These are phyloP conservation scores for Macropis europaea DNA, from an alignment of 2,888 invertebrate species.

Conservation along the genomic window DNA sequence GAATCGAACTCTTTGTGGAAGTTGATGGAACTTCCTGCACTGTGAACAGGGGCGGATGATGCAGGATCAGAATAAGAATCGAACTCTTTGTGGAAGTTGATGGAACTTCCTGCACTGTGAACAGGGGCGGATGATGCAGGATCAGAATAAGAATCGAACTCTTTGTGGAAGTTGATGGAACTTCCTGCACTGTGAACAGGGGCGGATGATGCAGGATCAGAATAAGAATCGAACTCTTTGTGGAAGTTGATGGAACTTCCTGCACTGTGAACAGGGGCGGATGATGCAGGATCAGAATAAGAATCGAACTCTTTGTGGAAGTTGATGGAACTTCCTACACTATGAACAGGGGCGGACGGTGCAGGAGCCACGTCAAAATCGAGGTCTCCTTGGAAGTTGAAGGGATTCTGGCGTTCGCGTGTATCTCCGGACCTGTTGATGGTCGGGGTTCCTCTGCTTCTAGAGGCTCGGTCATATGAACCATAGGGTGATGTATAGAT, in stretches of 20 bases:
- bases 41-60: conserved; percentile 24
- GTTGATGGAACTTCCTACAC: neutral
- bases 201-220: conserved; percentile 40
- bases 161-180: conserved; percentile 8
- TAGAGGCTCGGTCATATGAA: conserved; percentile 1
- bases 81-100: conserved; percentile 2
- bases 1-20: conserved; percentile 12
- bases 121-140: conserved; percentile 36
- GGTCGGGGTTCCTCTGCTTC: conserved; percentile 20
- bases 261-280: conserved; percentile 18
- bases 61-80: conserved; percentile 41
- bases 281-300: conserved; percentile 38
- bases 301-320: conserved; percentile 12
- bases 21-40: neutral
- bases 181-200: neutral
- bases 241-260: conserved; percentile 6
- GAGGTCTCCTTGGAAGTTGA: conserved; percentile 3
- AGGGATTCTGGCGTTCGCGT: conserved; percentile 30
- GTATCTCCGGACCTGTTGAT: neutral
- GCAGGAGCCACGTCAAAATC: conserved; percentile 43
- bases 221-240: conserved; percentile 28
- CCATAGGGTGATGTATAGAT: neutral
- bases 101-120: neutral
- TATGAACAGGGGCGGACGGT: conserved; percentile 25
- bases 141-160: conserved; percentile 36